Percentiles rank a stretch among this genome's conserved stretches.
These are phyloP conservation scores for Brachyhypopomus gauderio DNA, from an alignment of 2,113 vertebrate species.

Conservation along the genomic window DNA sequence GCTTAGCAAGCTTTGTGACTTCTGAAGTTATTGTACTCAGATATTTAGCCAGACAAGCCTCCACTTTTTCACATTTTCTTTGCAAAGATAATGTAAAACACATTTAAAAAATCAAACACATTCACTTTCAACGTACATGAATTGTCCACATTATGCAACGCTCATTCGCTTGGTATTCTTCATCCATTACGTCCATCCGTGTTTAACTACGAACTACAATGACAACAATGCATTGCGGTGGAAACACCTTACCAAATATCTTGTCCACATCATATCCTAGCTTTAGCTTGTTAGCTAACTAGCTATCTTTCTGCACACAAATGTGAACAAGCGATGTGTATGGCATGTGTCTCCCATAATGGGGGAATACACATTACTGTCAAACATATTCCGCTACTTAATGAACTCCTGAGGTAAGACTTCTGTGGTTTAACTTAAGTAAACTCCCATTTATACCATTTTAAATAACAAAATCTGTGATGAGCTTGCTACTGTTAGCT, in stretches of 20 bases:
- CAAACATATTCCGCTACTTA: neutral
- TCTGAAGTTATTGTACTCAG: too few species aligned
- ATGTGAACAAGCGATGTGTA: neutral
- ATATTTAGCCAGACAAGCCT: too few species aligned
- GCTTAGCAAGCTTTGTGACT: too few species aligned
- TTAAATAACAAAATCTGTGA: neutral
- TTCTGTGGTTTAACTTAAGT: conserved; percentile 34
- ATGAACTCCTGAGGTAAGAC: conserved; percentile 37
- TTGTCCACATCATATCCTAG: neutral
- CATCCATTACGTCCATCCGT: too few species aligned
- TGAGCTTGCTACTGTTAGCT: neutral
- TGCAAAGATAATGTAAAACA: too few species aligned
- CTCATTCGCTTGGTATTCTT: too few species aligned
- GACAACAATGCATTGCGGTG: conserved; percentile 67
- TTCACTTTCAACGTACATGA: too few species aligned
- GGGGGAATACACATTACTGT: conserved; percentile 2
- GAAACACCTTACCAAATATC: conserved; percentile 36
- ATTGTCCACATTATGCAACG: too few species aligned
- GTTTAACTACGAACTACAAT: conserved; percentile 61
- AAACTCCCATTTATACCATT: neutral
- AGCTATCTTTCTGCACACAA: conserved; percentile 15
- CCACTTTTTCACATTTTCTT: too few species aligned
- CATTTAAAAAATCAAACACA: too few species aligned
- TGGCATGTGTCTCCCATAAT: conserved; percentile 15
- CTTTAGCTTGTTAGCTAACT: neutral